These are phyloP conservation scores for Corythaeola cristata DNA, from an alignment of 2,113 vertebrate species.

Conservation along the genomic window DNA sequence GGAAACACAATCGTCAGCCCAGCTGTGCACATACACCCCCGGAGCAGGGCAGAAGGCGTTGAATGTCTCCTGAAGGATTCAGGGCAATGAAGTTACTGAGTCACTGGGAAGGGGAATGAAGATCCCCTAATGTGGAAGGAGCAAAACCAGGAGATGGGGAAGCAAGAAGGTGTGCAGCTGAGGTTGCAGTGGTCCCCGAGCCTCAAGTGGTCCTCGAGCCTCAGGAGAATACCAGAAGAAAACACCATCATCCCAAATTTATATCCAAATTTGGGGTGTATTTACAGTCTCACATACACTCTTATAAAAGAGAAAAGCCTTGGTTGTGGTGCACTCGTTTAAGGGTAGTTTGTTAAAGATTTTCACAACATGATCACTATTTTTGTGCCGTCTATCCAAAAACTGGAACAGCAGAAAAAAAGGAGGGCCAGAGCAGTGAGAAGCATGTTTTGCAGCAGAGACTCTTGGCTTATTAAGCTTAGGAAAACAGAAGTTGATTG, in stretches of 20 bases:
- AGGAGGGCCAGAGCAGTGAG: neutral
- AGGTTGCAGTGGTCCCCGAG: neutral
- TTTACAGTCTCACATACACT: neutral
- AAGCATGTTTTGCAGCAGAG: neutral
- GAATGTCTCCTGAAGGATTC: neutral
- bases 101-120: neutral
- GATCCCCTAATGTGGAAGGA: neutral
- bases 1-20: neutral
- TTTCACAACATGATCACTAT: neutral
- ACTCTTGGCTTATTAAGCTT: constrained; percentile 1
- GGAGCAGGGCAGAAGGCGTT: neutral
- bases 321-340: neutral
- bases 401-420: neutral
- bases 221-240: neutral
- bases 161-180: neutral
- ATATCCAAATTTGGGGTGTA: neutral
- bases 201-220: no score
- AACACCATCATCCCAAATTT: neutral
- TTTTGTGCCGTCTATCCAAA: neutral
- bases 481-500: constrained; percentile 38
- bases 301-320: neutral
- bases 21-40: neutral
- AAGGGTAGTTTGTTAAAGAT: neutral
- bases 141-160: neutral
- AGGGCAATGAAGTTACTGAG: neutral